Base-by-base conservation (phyloP, 2,888 invertebrate species). In the Seira musarum region DNA sequence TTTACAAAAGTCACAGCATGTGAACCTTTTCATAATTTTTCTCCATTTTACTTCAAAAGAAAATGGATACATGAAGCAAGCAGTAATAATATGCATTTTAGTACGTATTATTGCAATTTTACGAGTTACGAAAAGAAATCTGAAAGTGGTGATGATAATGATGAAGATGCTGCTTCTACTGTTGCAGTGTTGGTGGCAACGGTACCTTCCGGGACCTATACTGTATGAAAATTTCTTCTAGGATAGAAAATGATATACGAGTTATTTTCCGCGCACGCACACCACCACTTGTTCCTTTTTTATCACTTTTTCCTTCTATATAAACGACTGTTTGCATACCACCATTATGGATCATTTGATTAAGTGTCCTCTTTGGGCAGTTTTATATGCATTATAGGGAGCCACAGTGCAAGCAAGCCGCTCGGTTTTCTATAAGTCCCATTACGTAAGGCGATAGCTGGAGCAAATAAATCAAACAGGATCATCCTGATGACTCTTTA, bases 321-420 rank as follows among this genome's bases (percentile, higher is more conserved):
- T 74, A 74, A 70, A 64, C 65, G 77, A 77, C 70, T 77, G 77
- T 70, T 77, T 77, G 77, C 70, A 65, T 77, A 70, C 70, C 70
- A 65, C 77, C 70, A 77, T 70, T 70, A 70, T 65, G 77, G 77
- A 77, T 70, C 77, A 77, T 77, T 77, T 77, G 77, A 77, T 77
- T 77, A 77, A 77, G 77, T 77, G 77, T 70, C 77, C 77, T 70
- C 64, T 22, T 77, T 49, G 70, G 77, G 49, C 49, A 49, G 70
- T 77, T 77, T 70, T 77, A 70, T 60, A 60, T 70, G 35, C 60
- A 70, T 64, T 69, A 61, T 49, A 49, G 13, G 49, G 13, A 49
- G 49, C 49, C 17, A 2, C 49, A 8, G 2, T 15, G 49, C 49
- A n/a, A 49, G 49, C 49, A n/a, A 49, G 15, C 17, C 2, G 49